Percentiles rank a stretch among this genome's conserved stretches.
Evolutionary conservation across 2,113 vertebrate genomes (phyloP).

Genomic region (Cyprinodon variegatus): DNA sequence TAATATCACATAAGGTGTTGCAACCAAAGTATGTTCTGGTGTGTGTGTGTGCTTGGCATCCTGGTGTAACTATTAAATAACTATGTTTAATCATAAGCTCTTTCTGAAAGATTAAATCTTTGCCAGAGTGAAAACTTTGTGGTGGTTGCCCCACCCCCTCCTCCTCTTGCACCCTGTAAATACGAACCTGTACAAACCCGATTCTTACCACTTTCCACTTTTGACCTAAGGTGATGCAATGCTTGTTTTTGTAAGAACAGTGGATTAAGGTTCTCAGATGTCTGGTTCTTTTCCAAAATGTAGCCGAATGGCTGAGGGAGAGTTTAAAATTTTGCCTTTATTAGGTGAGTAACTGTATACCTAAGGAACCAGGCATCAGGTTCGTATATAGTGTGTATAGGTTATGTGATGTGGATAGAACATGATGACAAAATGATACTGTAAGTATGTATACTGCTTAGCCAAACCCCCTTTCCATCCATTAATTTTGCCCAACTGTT

Average conservation of each 20-base stretch:
- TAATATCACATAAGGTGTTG: neutral
- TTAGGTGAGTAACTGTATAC: conserved; percentile 58
- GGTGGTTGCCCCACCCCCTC: conserved; percentile 18
- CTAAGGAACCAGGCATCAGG: conserved; percentile 22
- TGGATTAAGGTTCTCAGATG: conserved; percentile 52
- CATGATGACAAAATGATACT: conserved; percentile 14
- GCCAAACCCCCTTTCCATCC: neutral
- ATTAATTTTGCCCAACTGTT: conserved; percentile 25
- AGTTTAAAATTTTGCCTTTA: conserved; percentile 65
- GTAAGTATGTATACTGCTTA: neutral
- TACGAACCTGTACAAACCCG: conserved; percentile 45
- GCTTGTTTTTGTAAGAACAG: conserved; percentile 45
- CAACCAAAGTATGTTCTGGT: neutral
- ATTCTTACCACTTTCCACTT: conserved; percentile 41
- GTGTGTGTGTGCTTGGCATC: neutral
- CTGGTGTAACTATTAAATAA: conserved; percentile 17
- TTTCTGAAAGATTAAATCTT: conserved; percentile 37
- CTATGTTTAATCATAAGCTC: conserved; percentile 30
- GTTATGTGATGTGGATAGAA: conserved; percentile 27
- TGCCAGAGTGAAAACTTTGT: conserved; percentile 37
- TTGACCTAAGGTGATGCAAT: conserved; percentile 57
- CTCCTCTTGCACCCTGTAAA: conserved; percentile 42
- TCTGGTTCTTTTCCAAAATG: conserved; percentile 62
- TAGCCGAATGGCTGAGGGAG: conserved; percentile 54
- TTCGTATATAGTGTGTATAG: conserved; percentile 30